Base-by-base conservation (phyloP, 2,888 invertebrate species). In the Platerodrilus igneus region DNA sequence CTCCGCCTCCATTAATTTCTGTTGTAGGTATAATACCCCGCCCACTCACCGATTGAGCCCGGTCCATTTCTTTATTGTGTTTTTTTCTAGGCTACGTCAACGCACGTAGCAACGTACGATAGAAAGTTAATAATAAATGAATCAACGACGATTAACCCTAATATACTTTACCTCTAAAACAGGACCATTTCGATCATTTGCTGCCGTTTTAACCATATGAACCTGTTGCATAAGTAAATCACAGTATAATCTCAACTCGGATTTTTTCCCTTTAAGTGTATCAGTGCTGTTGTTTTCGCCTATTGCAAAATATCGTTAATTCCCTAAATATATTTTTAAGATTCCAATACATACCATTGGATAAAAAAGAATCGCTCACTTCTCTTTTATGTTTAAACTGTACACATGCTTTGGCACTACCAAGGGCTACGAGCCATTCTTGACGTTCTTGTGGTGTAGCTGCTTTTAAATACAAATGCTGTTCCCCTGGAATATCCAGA, bases 151-250 rank as follows among this genome's bases (percentile, higher is more conserved):
- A n/a, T n/a, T n/a, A n/a, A 32, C 13, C 8, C 5, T 18, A 8
- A 33, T 9, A n/a, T 1, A 8, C 37, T 47, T 52, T 59, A 80
- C 80, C 70, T 77, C 70, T 35, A 78, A 57, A 60, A 81, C 77
- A 19, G 79, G 79, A 11, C 75, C 75, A 51, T 66, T 68, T 48
- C 76, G 73, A 44, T 66, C 64, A 45, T 67, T 74, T 6, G 77
- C 75, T 39, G 80, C 79, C 64, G 77, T 78, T 64, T 83, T 83
- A 1, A 85, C 75, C 37, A 77, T 78, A 70, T 86, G 86, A 2
- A 86, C 85, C 69, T 87, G 87, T 64, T 88, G 87, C 84, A 86
- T 86, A 57, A 88, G 70, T 22, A 87, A 72, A 66, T 88, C 87
- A 71, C 86, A 86, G 64, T 86, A 87, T 17, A 87, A 70, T 47